Evolutionary conservation across 2,888 invertebrate genomes (phyloP), one percentile per base, ranked within the genome.

Genomic region (Caradrina kadenii): DNA sequence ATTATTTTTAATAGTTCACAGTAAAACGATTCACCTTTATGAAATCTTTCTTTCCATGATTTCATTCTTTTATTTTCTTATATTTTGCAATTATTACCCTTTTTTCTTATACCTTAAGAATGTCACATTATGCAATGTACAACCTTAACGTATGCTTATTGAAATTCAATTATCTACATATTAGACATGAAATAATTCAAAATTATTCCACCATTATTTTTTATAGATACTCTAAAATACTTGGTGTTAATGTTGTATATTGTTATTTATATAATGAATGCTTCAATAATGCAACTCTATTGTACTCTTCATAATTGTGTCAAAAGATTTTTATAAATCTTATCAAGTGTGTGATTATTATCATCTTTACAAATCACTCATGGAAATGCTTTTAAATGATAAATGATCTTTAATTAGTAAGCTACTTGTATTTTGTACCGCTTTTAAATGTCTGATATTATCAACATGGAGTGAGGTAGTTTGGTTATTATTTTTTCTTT

Each of bases 1-100:
- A 79, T 85, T 86, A 86, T 82, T 82, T 80, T 75, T 81, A 79
- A 65, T 71, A 71, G 55, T 83, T 80, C 74, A 71, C 60, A 62
- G 77, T 65, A 76, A 68, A 54, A 42, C 68, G 70, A 81, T 48
- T 82, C 80, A 67, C 49, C 54, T 63, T 56, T 58, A 3, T 3
- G 26, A 15, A 49, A 73, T 19, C 39, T 68, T 58, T 55, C 22
- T 62, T 63, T 26, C 58, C 72, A 73, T 76, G 73, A 55, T 59
- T 55, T 49, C 39, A 19, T 60, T 55, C 21, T 59, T 19, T 61
- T 52, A 31, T 61, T 54, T 54, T 10, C 15, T 39, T 48, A 19
- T 22, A 49, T 53, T 62, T 75, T n/a, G 15, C 19, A 8, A 0
- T 2, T 13, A 11, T 21, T 2, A 19, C 11, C 4, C 11, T 53